Percentiles rank a stretch among this genome's conserved stretches.
Evolutionary conservation across 2,113 vertebrate species (phyloP).

Genomic region (Daphoenositta chrysoptera): DNA sequence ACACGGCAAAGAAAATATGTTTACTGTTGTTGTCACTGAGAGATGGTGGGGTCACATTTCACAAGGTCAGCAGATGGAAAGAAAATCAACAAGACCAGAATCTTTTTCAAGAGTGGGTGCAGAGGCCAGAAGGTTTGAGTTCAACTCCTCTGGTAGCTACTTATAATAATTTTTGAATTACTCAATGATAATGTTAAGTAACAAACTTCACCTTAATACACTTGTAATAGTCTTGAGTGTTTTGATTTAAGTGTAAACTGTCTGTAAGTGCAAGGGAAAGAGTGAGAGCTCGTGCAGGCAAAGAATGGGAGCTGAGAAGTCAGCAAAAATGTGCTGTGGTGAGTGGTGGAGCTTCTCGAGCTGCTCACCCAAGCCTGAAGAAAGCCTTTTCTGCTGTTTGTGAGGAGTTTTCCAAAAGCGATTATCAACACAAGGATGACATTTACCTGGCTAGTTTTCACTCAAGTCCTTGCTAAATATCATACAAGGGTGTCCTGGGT

Average conservation of each 20-base stretch:
- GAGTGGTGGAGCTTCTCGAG: not conserved
- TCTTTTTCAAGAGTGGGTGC: not conserved
- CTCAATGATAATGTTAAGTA: not conserved
- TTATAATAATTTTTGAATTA: not conserved
- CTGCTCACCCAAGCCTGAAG: not conserved
- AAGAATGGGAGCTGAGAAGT: not conserved
- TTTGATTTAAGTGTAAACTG: not conserved
- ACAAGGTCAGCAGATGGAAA: not conserved
- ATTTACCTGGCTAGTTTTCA: not conserved
- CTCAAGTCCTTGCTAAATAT: not conserved
- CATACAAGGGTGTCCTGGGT: not conserved
- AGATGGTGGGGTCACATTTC: not conserved
- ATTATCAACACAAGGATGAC: not conserved
- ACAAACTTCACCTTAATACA: not conserved
- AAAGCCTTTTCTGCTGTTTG: not conserved
- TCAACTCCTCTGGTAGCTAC: not conserved
- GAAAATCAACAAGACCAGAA: not conserved
- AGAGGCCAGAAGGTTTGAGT: not conserved
- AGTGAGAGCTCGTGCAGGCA: accelerated
- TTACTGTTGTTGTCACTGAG: not conserved
- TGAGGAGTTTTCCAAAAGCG: not conserved
- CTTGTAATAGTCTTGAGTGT: not conserved
- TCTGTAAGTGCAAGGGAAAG: not conserved
- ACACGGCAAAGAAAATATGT: not conserved
- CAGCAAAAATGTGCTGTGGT: not conserved